phyloP scores from a whole-genome alignment of 2,888 invertebrate species.

The Lymantria dispar region DNA sequence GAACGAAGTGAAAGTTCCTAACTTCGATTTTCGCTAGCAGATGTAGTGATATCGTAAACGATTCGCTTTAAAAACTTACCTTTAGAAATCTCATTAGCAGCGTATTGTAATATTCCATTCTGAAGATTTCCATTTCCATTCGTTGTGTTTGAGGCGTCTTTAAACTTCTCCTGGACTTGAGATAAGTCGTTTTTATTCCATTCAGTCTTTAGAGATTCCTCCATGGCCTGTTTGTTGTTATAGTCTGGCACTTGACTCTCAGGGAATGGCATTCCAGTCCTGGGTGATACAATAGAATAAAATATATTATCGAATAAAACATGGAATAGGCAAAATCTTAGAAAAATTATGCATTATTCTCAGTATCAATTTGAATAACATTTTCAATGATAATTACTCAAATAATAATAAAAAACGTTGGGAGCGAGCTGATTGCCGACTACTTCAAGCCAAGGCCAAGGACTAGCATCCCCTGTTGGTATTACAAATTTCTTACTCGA shows the following conservation, averaged over 20 bases:
- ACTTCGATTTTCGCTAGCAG: no score
- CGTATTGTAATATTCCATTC: constrained; percentile 79
- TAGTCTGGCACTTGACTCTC: constrained; percentile 78
- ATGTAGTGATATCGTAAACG: not conserved
- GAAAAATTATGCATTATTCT: no score
- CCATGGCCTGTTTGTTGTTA: constrained; percentile 77
- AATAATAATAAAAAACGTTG: no score
- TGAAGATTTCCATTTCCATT: constrained; percentile 65
- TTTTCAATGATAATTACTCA: no score
- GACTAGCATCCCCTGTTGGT: no score
- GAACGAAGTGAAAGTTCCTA: no score
- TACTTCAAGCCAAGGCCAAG: no score
- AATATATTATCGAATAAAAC: no score
- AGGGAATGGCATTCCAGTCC: constrained; percentile 87
- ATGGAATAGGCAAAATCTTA: no score
- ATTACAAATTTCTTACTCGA: no score
- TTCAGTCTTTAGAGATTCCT: constrained; percentile 54
- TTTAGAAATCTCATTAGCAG: constrained; percentile 85
- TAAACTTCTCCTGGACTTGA: constrained; percentile 63
- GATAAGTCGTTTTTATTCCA: constrained; percentile 81
- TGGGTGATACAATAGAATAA: constrained; percentile 30
- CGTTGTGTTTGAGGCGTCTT: constrained; percentile 57
- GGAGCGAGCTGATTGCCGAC: no score
- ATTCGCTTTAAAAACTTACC: constrained; percentile 45
- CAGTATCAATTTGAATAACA: no score